A percentile compares a stretch with the other conserved stretches of the same genome.
phyloP scores from a whole-genome alignment of 2,113 vertebrate species.

The Gallinago media region DNA sequence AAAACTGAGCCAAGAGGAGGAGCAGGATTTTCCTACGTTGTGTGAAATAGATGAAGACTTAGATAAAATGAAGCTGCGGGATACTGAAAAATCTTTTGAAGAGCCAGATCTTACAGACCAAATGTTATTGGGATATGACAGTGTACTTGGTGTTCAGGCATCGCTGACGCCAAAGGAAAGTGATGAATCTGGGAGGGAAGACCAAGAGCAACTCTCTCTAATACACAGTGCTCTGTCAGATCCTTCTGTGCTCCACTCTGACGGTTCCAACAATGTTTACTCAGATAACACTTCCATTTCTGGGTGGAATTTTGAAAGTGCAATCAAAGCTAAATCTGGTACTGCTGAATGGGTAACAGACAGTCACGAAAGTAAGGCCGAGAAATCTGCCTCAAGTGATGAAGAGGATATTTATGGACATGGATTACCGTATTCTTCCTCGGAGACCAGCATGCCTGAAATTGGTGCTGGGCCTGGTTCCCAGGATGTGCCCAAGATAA shows the following conservation, averaged over 20 bases:
- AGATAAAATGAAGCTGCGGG: not conserved
- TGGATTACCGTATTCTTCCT: conserved; percentile 75
- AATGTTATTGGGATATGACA: not conserved
- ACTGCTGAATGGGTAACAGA: not conserved
- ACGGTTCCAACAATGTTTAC: not conserved
- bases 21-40: not conserved
- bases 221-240: not conserved
- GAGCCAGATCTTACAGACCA: not conserved
- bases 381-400: conserved; percentile 85
- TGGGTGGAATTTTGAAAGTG: not conserved
- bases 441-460: conserved; percentile 75
- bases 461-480: conserved; percentile 16
- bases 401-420: conserved; percentile 94
- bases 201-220: not conserved
- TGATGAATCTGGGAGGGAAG: not conserved
- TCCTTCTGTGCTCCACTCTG: not conserved
- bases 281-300: not conserved
- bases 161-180: not conserved
- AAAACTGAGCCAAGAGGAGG: not conserved
- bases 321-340: not conserved
- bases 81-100: not conserved
- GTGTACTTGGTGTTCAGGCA: not conserved
- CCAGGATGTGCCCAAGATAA: conserved; percentile 70
- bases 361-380: not conserved
- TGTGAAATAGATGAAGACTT: not conserved